phyloP scores from a whole-genome alignment of 2,797 vertebrate genomes.

The Gorsachius magnificus region DNA sequence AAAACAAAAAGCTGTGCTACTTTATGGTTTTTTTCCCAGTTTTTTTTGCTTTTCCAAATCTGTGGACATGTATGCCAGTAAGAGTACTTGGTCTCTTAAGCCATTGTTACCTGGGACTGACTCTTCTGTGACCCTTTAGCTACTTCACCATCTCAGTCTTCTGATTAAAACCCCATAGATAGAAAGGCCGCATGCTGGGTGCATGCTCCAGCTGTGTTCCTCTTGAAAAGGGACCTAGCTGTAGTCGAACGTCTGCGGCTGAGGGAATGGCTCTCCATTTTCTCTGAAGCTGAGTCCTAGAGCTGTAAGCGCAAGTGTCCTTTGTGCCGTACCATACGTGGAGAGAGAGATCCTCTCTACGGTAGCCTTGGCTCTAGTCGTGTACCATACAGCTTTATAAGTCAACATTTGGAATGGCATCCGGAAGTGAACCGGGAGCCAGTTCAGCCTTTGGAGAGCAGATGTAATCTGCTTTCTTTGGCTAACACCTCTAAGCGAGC shows the following conservation, averaged over 20 bases:
- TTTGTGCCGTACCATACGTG: neutral
- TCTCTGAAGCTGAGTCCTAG: neutral
- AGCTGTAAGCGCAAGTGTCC: neutral
- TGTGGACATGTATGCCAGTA: neutral
- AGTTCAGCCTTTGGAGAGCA: constrained; percentile 19
- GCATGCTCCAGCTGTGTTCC: neutral
- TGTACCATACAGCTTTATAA: constrained; percentile 1
- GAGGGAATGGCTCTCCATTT: neutral
- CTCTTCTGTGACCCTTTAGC: neutral
- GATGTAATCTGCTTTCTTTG: constrained; percentile 45
- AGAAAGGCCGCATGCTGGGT: neutral
- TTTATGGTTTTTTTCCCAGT: accelerated
- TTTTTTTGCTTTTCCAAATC: neutral
- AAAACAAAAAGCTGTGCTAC: neutral
- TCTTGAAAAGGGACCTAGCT: neutral
- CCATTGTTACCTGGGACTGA: accelerated
- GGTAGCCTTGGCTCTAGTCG: neutral
- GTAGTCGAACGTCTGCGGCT: accelerated
- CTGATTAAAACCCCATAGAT: neutral
- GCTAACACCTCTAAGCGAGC: neutral
- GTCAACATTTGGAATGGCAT: constrained; percentile 32
- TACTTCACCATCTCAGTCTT: neutral
- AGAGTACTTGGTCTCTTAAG: neutral
- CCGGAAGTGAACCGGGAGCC: neutral
- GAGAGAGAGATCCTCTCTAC: neutral